These are phyloP conservation scores for Thaleichthys pacificus DNA, from an alignment of 2,797 vertebrate genomes.

Conservation along the genomic window DNA sequence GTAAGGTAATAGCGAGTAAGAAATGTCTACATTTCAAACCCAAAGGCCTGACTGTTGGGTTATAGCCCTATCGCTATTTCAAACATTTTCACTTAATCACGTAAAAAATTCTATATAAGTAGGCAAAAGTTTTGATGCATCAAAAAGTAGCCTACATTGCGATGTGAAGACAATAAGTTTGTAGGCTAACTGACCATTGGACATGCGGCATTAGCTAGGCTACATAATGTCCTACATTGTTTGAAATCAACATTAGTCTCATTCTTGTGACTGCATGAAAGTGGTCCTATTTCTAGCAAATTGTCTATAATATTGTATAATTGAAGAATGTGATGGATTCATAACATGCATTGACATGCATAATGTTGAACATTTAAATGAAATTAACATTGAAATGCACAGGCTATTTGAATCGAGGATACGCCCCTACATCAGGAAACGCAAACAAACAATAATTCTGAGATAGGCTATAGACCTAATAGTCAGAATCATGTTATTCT, in stretches of 20 bases:
- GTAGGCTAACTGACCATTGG: background rate
- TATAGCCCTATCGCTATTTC: conserved; percentile 62
- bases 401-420: background rate
- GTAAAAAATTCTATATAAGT: conserved; percentile 27
- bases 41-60: conserved; percentile 49
- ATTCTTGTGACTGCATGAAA: too few relatives aligned
- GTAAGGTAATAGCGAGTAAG: conserved; percentile 74
- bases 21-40: conserved; percentile 70
- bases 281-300: too few relatives aligned
- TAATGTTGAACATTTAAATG: background rate
- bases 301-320: too few relatives aligned
- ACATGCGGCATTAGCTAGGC: background rate
- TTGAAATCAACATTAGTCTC: too few relatives aligned
- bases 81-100: conserved; percentile 44
- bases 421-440: too few relatives aligned
- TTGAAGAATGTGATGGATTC: background rate
- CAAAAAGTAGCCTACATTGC: background rate
- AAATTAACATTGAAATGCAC: background rate
- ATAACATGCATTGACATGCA: background rate
- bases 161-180: background rate
- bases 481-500: too few relatives aligned
- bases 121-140: background rate
- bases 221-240: too few relatives aligned
- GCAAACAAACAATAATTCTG: too few relatives aligned
- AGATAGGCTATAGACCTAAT: too few relatives aligned